These are phyloP conservation scores for Mycteria americana DNA, from an alignment of 2,797 vertebrate genomes.

Conservation along the genomic window DNA sequence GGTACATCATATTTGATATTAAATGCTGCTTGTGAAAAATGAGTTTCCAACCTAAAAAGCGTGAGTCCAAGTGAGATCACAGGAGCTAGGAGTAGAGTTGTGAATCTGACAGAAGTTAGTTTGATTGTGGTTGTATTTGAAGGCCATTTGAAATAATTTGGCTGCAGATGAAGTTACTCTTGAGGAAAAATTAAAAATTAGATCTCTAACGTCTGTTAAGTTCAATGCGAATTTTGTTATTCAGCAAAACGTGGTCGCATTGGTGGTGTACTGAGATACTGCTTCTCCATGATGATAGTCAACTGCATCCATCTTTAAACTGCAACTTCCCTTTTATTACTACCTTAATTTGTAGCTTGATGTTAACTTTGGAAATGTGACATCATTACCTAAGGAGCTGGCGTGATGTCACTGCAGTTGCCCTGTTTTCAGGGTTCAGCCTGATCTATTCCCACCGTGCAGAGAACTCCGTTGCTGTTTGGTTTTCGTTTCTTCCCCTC, in stretches of 20 bases:
- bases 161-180: not conserved
- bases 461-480: not conserved
- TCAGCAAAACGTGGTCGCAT: accelerated
- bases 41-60: not conserved
- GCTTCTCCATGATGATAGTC: not conserved
- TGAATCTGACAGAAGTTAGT: not conserved
- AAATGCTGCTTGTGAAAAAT: not conserved
- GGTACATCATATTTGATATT: not conserved
- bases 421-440: not conserved
- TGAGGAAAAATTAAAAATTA: not conserved
- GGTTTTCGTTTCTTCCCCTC: not conserved
- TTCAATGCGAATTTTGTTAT: not conserved
- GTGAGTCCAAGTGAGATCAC: not conserved
- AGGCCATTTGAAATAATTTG: not conserved
- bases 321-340: not conserved
- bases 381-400: not conserved
- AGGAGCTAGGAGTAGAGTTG: not conserved
- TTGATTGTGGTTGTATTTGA: not conserved
- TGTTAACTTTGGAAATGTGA: not conserved
- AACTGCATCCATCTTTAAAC: not conserved
- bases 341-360: not conserved
- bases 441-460: not conserved
- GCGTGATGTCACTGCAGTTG: not conserved
- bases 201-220: not conserved
- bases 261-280: not conserved